Evolutionary conservation across 2,888 invertebrate genomes (phyloP).

Genomic region (Brachyptera putata): DNA sequence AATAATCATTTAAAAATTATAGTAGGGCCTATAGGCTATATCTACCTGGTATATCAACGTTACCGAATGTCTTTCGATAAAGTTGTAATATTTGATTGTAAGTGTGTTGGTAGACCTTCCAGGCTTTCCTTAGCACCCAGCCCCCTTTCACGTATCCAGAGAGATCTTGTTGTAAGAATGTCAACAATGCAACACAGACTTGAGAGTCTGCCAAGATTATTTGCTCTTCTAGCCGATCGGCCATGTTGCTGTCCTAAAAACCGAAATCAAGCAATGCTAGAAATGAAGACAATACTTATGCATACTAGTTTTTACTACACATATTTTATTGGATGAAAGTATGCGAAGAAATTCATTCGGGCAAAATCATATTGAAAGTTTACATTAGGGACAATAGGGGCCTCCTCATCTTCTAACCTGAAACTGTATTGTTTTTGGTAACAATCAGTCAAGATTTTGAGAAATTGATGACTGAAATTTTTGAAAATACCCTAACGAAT

Average conservation of each 20-base stretch:
- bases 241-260: conserved; percentile 40
- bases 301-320: too few species aligned
- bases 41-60: conserved; percentile 38
- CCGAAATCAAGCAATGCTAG: background rate
- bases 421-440: too few species aligned
- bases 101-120: conserved; percentile 63
- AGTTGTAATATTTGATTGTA: conserved; percentile 55
- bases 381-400: too few species aligned
- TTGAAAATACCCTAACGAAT: too few species aligned
- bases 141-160: conserved; percentile 59
- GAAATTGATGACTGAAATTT: too few species aligned
- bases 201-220: conserved; percentile 63
- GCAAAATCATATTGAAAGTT: too few species aligned
- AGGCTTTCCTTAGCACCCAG: conserved; percentile 63
- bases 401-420: too few species aligned
- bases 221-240: conserved; percentile 56
- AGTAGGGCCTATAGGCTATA: background rate
- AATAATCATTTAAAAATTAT: background rate
- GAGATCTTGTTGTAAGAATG: conserved; percentile 61
- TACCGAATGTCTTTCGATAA: conserved; percentile 50
- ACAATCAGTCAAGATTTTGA: too few species aligned
- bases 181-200: conserved; percentile 59
- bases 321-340: too few species aligned
- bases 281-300: too few species aligned
- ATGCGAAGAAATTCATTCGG: too few species aligned